phyloP scores from a whole-genome alignment of 2,797 vertebrate species.

The Phalloptychus januarius region DNA sequence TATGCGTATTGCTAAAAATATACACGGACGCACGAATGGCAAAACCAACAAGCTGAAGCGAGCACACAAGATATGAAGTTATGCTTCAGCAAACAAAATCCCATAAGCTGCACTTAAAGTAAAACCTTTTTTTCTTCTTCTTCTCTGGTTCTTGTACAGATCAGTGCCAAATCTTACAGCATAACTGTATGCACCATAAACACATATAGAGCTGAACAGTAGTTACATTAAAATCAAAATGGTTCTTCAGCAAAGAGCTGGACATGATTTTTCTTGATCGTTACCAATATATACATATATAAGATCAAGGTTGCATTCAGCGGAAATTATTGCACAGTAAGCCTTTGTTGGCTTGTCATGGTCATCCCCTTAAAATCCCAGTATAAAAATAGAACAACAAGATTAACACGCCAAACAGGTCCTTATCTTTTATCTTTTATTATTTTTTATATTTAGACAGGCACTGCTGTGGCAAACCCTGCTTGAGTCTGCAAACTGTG shows the following conservation, averaged over 20 bases:
- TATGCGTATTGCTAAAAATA: slow-evolving; percentile 58
- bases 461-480: slow-evolving; percentile 72
- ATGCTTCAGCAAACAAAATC: slow-evolving; percentile 77
- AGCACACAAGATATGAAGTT: slow-evolving; percentile 59
- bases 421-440: slow-evolving; percentile 57
- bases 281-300: slow-evolving; percentile 79
- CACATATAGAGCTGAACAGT: slow-evolving; percentile 53
- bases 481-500: slow-evolving; percentile 68
- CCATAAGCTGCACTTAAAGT: slow-evolving; percentile 79
- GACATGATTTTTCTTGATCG: slow-evolving; percentile 74
- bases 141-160: slow-evolving; percentile 78
- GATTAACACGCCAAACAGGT: slow-evolving; percentile 87
- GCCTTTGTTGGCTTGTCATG: slow-evolving; percentile 87
- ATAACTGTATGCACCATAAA: slow-evolving; percentile 69
- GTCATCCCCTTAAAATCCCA: slow-evolving; percentile 83
- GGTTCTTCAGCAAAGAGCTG: slow-evolving; percentile 79
- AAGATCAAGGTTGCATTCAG: slow-evolving; percentile 84
- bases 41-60: slow-evolving; percentile 70
- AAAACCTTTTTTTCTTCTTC: slow-evolving; percentile 56
- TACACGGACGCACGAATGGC: slow-evolving; percentile 59
- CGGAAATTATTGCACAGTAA: slow-evolving; percentile 96
- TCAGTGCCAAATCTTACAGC: slow-evolving; percentile 87
- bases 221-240: slow-evolving; percentile 75
- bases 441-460: slow-evolving; percentile 60
- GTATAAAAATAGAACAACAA: slow-evolving; percentile 92